Evolutionary conservation across 1,140 invertebrate genomes (phyloP), one percentile per base, ranked within the genome.

Genomic region (Drosophila lowei): DNA sequence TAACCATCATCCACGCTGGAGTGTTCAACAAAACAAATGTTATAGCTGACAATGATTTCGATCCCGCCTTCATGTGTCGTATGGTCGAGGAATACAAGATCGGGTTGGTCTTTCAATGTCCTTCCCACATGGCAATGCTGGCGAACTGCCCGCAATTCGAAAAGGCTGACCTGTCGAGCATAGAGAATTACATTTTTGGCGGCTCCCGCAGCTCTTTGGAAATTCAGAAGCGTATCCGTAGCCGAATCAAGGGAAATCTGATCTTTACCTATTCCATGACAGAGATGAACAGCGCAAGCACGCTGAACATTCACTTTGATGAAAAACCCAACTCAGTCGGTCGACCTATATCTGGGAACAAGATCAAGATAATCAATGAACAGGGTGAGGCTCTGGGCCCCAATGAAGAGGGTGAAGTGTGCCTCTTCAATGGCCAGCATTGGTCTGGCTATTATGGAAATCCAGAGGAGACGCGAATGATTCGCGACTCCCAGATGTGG

Each of bases 401-500:
- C 0, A 66, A 89, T 15, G 66, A 85, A 16, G 47, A 79, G 13
- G 89, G 89, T 0, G 89, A 90, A 23, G 50, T 90, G 30, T 90
- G 79, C 53, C 38, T 90, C 1, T 25, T 25, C n/a, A 63, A 25
- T 23, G 55, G 52, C 0, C 58, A 84, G 18, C 61, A 76, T 21
- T 90, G 90, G 81, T 48, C 72, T 3, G 89, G 89, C 0, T 90
- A 90, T 41, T 89, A 77, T n/a, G 71, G 68, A 2, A 86, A 88
- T 47, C 55, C 63, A 0, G 54, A 73, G 15, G 80, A 79, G 2
- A 68, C 84, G 1, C 50, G 44, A 5, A 46, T 64, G 13, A 61
- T 89, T 2, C 61, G 72, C 0, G 89, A 90, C 11, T 15, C 54
- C 0, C 72, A 90, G 3, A 92, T 94, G 2, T 96, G 94, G 94